Conservation (phyloP, 1,140 invertebrate genomes). For the Reticulitermes speratus region DNA sequence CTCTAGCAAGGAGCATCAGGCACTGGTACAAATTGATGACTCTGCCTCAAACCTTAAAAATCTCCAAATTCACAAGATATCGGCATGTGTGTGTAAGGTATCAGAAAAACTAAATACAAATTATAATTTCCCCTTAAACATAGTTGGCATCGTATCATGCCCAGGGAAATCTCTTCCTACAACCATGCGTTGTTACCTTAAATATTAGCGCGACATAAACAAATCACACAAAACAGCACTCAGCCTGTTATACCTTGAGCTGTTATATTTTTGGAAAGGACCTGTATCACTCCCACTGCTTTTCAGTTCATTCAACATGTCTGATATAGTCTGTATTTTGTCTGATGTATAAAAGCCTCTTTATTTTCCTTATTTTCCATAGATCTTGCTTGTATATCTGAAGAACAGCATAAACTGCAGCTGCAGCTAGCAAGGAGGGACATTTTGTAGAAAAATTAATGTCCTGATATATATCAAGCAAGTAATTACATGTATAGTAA, state of each 20-base stretch:
- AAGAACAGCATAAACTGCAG: neutral
- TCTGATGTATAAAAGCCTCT: neutral
- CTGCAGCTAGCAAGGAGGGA: neutral
- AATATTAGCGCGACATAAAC: neutral
- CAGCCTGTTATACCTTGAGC: neutral
- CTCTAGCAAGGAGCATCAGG: too few relatives aligned
- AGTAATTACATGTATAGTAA: neutral
- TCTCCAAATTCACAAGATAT: too few relatives aligned
- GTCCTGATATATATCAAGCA: neutral
- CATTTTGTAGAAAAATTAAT: neutral
- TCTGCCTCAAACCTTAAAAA: too few relatives aligned
- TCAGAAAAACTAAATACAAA: too few relatives aligned
- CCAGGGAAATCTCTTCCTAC: neutral
- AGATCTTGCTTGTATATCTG: neutral
- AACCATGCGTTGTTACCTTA: neutral
- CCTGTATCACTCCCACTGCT: neutral
- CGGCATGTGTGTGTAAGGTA: too few relatives aligned
- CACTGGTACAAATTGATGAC: too few relatives aligned
- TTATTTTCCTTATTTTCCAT: neutral
- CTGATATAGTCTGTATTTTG: neutral
- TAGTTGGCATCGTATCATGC: too few relatives aligned
- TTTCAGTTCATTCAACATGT: neutral
- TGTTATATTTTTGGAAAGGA: neutral
- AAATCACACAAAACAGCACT: neutral
- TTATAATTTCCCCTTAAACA: too few relatives aligned